These are phyloP conservation scores for Ptychochromis oligacanthus DNA, from an alignment of 2,113 vertebrate species.

Conservation along the genomic window DNA sequence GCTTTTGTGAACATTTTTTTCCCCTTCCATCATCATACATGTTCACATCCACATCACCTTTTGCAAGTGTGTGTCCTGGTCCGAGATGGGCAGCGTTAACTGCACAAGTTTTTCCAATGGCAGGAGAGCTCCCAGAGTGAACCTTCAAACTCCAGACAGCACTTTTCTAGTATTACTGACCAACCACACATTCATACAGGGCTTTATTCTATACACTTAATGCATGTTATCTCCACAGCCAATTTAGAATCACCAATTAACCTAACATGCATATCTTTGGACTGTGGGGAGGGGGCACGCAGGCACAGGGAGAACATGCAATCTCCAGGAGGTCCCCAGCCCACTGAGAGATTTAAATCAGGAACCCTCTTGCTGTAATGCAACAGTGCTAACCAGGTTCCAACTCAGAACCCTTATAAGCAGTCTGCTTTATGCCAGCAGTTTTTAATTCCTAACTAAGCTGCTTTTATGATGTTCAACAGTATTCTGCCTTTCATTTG, in stretches of 20 bases:
- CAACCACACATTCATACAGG: not conserved
- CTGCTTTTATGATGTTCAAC: not conserved
- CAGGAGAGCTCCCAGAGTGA: not conserved
- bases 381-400: not conserved
- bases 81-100: not conserved
- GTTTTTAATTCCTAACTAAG: not conserved
- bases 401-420: no score
- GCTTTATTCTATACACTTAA: not conserved
- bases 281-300: not conserved
- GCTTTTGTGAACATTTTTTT: not conserved
- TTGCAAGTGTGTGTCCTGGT: accelerated
- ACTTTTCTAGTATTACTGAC: not conserved
- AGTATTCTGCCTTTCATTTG: not conserved
- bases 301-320: conserved; percentile 1
- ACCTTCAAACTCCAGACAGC: not conserved
- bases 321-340: not conserved
- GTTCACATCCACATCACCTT: not conserved
- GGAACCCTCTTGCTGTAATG: not conserved
- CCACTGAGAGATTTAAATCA: not conserved
- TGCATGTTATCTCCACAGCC: not conserved
- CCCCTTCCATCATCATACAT: not conserved
- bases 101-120: not conserved
- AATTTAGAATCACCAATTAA: not conserved
- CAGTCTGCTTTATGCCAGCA: no score
- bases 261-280: not conserved